These are phyloP conservation scores for Julus scanicus DNA, from an alignment of 2,888 invertebrate species.

Conservation along the genomic window DNA sequence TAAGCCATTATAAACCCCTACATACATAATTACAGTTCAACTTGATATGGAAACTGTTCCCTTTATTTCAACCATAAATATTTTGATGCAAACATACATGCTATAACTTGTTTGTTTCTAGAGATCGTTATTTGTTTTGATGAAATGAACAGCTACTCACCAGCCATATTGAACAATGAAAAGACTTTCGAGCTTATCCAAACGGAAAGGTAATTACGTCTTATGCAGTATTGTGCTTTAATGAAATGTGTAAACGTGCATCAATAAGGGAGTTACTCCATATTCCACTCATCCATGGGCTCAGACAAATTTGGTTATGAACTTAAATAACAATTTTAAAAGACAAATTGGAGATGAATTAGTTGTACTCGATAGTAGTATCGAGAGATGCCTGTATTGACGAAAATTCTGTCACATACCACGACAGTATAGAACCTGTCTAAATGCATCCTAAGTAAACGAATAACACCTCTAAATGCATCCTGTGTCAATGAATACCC, in stretches of 20 bases:
- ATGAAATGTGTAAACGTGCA: not conserved
- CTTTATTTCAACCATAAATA: not conserved
- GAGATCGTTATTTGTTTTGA: conserved; percentile 28
- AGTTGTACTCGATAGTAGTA: too few species aligned
- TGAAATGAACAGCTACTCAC: not conserved
- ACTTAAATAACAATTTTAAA: too few species aligned
- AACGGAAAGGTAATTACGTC: not conserved
- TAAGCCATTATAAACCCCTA: not conserved
- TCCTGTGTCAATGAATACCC: too few species aligned
- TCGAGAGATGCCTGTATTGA: too few species aligned
- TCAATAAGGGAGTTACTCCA: too few species aligned
- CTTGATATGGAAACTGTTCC: not conserved
- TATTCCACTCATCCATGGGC: too few species aligned
- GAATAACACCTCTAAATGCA: too few species aligned
- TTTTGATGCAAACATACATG: not conserved
- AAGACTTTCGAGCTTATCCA: conserved; percentile 15
- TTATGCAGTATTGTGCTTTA: not conserved
- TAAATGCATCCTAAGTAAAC: too few species aligned
- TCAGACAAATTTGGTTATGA: too few species aligned
- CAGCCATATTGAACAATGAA: not conserved
- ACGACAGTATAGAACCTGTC: too few species aligned
- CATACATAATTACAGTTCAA: not conserved
- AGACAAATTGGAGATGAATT: too few species aligned
- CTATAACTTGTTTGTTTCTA: not conserved
- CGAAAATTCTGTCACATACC: too few species aligned